Conservation (phyloP, 2,113 vertebrate species). For the Formicarius rufipectus region DNA sequence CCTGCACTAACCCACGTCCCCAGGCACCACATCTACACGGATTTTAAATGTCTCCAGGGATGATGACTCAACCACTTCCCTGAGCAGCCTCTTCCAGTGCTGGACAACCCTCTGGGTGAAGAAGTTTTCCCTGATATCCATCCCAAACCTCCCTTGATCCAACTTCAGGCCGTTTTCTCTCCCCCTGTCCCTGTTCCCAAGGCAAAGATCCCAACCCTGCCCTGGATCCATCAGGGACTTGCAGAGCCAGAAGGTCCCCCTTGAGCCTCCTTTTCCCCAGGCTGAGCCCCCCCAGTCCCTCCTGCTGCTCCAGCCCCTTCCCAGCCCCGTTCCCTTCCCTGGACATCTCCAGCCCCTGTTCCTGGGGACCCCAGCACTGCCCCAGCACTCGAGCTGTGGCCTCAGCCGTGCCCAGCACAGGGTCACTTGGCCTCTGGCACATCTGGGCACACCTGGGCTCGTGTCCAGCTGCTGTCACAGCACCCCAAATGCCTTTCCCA, state of each 20-base stretch:
- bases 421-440: neutral
- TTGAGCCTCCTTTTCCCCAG: neutral
- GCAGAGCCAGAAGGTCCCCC: neutral
- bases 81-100: neutral
- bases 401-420: neutral
- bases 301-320: accelerated
- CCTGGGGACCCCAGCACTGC: neutral
- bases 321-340: accelerated
- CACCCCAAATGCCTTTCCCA: neutral
- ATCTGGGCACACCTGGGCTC: neutral
- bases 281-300: neutral
- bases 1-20: neutral
- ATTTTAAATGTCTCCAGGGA: neutral
- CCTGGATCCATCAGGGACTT: neutral
- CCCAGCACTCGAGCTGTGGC: accelerated
- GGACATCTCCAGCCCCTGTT: neutral
- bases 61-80: neutral
- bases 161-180: neutral
- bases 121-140: neutral
- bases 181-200: neutral
- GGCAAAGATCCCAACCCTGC: accelerated
- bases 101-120: accelerated
- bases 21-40: accelerated
- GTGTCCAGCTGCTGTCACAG: accelerated
- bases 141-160: accelerated